phyloP scores from a whole-genome alignment of 2,113 vertebrate genomes.

The Oenanthe melanoleuca region DNA sequence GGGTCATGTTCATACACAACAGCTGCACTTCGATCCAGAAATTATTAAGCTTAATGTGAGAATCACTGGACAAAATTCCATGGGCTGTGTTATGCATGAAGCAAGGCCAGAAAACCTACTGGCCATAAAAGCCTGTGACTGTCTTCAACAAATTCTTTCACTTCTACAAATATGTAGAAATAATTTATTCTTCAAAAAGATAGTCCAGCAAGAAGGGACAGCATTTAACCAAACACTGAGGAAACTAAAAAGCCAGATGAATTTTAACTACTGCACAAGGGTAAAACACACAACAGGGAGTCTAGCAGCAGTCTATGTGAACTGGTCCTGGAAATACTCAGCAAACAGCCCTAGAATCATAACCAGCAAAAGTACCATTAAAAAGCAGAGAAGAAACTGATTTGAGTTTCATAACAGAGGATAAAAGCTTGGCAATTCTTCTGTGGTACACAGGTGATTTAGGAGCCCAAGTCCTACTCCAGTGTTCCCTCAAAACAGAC shows the following conservation, averaged over 20 bases:
- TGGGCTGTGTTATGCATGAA: neutral
- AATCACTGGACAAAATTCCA: neutral
- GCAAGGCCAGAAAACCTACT: neutral
- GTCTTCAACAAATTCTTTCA: neutral
- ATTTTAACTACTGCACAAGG: neutral
- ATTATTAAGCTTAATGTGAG: conserved; percentile 26
- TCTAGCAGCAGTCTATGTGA: neutral
- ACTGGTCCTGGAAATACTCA: neutral
- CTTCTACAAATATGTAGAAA: neutral
- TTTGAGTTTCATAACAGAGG: neutral
- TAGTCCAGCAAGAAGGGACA: neutral
- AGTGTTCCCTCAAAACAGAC: neutral
- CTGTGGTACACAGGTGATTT: neutral
- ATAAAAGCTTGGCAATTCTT: neutral
- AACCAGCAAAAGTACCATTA: neutral
- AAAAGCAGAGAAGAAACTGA: neutral
- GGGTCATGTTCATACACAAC: neutral
- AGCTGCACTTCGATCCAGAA: conserved; percentile 33
- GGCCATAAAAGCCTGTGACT: neutral
- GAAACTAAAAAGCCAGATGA: neutral
- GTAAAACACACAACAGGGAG: neutral
- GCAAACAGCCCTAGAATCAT: neutral
- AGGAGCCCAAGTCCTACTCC: neutral
- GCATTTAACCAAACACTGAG: neutral
- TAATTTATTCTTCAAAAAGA: neutral